Evolutionary conservation across 1,140 invertebrate species (phyloP).

Genomic region (Acromyrmex charruanus): DNA sequence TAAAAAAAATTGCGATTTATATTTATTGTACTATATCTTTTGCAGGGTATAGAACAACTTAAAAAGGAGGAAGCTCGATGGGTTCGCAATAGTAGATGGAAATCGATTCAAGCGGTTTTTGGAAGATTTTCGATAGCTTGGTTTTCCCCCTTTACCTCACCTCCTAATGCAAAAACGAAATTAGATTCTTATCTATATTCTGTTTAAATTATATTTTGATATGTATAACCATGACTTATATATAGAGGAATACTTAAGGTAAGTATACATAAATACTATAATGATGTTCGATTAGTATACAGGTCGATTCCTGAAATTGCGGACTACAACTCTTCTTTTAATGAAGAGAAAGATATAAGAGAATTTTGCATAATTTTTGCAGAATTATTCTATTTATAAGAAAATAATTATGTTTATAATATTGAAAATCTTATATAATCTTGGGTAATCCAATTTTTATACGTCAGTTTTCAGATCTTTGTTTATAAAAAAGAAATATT

Average conservation of each 20-base stretch:
- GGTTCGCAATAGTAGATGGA: conserved; percentile 96
- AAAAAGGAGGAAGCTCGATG: conserved; percentile 97
- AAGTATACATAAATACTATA: conserved; percentile 60
- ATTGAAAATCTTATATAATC: conserved; percentile 14
- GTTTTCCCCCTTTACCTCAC: conserved; percentile 96
- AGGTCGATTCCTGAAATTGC: neutral
- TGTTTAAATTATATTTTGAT: conserved; percentile 86
- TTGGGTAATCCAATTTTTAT: conserved; percentile 13
- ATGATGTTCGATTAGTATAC: conserved; percentile 42
- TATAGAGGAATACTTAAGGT: conserved; percentile 67
- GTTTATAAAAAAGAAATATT: conserved; percentile 18
- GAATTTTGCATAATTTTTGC: conserved; percentile 10
- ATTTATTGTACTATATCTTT: conserved; percentile 37
- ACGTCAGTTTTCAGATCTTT: conserved; percentile 38
- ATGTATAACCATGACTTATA: conserved; percentile 50
- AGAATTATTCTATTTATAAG: conserved; percentile 41
- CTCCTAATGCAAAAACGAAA: conserved; percentile 92
- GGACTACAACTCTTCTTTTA: conserved; percentile 1
- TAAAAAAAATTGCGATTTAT: neutral
- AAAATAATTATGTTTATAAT: neutral
- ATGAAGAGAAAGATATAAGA: neutral
- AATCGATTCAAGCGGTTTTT: conserved; percentile 97
- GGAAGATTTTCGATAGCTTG: conserved; percentile 96
- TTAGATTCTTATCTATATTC: conserved; percentile 92
- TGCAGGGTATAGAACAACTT: conserved; percentile 96